Evolutionary conservation across 1,140 invertebrate species (phyloP), one percentile per base, ranked within the genome.

Genomic region (Leptinotarsa texana): DNA sequence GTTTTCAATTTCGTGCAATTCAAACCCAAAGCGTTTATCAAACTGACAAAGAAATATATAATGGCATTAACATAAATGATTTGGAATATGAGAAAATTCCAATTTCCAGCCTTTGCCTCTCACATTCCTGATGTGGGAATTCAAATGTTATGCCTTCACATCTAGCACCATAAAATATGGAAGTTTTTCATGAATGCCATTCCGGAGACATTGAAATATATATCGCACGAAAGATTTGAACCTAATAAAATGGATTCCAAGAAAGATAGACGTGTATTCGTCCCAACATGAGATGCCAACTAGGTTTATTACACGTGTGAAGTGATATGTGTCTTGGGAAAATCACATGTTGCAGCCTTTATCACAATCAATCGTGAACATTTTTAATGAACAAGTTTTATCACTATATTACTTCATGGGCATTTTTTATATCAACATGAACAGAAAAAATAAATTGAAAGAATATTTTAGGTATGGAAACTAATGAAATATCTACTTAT

Each of bases 61-160:
- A 75, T 77, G 74, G 76, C 76, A 77, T 77, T 77, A 77, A 75
- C 76, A 77, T 77, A 77, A 77, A 77, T 77, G 75, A 74, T 75
- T 75, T 77, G 33, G 68, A 75, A 77, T 77, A 77, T 77, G 76
- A 75, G 76, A 77, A 77, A 75, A 75, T 77, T 75, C 70, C 76
- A 74, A 77, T 77, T 77, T 77, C 63, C 21, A 61, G 72, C 67
- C 66, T 73, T 73, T 49, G 17, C 51, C 15, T 61, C 27, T 61
- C 27, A 63, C 51, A 47, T 72, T 63, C 68, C 68, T 69, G 33
- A 69, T 18, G 15, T 69, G 68, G 63, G 4, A 65, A 65, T 65
- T 65, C 63, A 33, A 65, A 65, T 65, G 63, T 65, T 22, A 65
- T 65, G 63, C 27, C 4, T 65, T 65, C 63, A n/a, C 63, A 65